These are phyloP conservation scores for Allophyes oxyacanthae DNA, from an alignment of 2,888 invertebrate genomes.

Conservation along the genomic window DNA sequence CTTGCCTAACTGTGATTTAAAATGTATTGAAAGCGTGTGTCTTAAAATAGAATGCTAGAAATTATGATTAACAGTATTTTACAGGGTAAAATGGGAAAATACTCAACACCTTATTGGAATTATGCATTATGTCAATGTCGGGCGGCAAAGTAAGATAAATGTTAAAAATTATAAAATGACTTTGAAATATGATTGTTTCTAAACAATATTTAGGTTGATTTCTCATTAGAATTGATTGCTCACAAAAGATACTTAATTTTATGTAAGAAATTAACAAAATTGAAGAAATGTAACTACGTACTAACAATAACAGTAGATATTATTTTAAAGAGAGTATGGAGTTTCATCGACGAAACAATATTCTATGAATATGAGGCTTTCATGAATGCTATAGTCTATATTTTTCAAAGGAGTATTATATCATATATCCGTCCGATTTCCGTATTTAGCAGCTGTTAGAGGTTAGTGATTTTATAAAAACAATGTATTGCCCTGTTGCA, in stretches of 20 bases:
- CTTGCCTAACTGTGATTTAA: conserved; percentile 37
- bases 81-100: conserved; percentile 14
- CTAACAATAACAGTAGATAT: conserved; percentile 25
- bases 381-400: conserved; percentile 22
- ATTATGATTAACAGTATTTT: conserved; percentile 29
- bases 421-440: conserved; percentile 53
- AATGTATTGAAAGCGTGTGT: conserved; percentile 41
- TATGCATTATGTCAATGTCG: background rate
- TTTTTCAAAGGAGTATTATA: conserved; percentile 23
- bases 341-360: conserved; percentile 7
- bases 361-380: conserved; percentile 14
- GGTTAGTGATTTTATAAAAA: conserved; percentile 46
- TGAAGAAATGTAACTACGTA: conserved; percentile 21
- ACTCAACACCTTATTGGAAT: conserved; percentile 18
- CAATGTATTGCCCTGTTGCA: conserved; percentile 52
- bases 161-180: conserved; percentile 1
- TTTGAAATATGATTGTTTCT: conserved; percentile 14
- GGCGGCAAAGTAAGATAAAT: conserved; percentile 1
- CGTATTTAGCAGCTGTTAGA: conserved; percentile 46
- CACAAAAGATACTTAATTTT: conserved; percentile 79
- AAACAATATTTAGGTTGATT: conserved; percentile 44
- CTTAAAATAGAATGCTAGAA: conserved; percentile 28
- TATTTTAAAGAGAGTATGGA: conserved; percentile 8
- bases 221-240: conserved; percentile 78
- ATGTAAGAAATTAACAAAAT: conserved; percentile 44